These are phyloP conservation scores for Latheticus oryzae DNA, from an alignment of 2,888 invertebrate species.

Conservation along the genomic window DNA sequence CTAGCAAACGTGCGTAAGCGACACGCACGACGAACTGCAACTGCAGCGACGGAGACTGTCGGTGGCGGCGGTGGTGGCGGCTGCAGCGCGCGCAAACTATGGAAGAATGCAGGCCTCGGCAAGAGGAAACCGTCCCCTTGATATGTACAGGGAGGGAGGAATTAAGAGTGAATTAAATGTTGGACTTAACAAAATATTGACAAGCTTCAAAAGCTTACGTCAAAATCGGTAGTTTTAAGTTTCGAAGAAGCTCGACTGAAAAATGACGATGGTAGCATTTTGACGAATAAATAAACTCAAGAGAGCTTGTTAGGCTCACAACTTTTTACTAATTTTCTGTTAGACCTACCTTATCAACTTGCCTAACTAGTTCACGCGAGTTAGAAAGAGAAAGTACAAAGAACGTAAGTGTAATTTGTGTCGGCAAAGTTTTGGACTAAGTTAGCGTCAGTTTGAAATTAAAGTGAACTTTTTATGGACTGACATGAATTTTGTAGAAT, in stretches of 20 bases:
- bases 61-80: slow-evolving; percentile 47
- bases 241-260: not conserved
- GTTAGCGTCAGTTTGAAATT: slow-evolving; percentile 64
- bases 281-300: slow-evolving; percentile 13
- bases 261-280: slow-evolving; percentile 3
- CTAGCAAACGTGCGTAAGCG: slow-evolving; percentile 55
- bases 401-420: slow-evolving; percentile 66
- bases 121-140: slow-evolving; percentile 29
- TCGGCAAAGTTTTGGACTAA: slow-evolving; percentile 65
- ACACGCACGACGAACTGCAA: slow-evolving; percentile 61
- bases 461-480: slow-evolving; percentile 65
- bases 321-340: slow-evolving; percentile 62
- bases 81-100: slow-evolving; percentile 65
- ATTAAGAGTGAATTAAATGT: slow-evolving; percentile 19
- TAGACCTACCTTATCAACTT: slow-evolving; percentile 65
- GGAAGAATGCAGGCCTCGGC: slow-evolving; percentile 55
- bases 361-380: slow-evolving; percentile 63
- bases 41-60: slow-evolving; percentile 56
- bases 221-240: not conserved
- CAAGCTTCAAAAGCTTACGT: no score
- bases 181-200: not conserved
- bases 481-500: slow-evolving; percentile 64
- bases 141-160: slow-evolving; percentile 24
- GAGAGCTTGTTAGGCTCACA: slow-evolving; percentile 39
- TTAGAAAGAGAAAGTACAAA: slow-evolving; percentile 65